These are phyloP conservation scores for Tachysurus fulvidraco DNA, from an alignment of 2,113 vertebrate species.

Conservation along the genomic window DNA sequence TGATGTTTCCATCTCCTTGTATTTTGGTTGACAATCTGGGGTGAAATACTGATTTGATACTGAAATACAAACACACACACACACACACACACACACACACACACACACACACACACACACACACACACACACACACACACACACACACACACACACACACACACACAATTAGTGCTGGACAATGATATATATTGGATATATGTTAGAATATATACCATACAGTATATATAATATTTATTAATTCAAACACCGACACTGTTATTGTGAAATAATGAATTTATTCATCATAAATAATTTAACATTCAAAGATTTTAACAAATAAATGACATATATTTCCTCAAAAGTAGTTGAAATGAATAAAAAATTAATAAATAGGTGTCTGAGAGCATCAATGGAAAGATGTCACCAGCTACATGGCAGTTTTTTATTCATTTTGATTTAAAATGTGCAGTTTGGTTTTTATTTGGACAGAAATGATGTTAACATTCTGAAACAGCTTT, in stretches of 20 bases:
- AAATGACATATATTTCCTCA: not conserved
- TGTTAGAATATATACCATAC: too few species aligned
- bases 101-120: not conserved
- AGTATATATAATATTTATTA: not conserved
- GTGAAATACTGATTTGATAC: not conserved
- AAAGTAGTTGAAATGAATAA: not conserved
- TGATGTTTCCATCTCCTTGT: not conserved
- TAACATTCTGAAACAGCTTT: not conserved
- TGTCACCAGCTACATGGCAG: not conserved
- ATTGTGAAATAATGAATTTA: not conserved
- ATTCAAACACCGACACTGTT: not conserved
- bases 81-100: constrained; percentile 23
- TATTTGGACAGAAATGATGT: not conserved
- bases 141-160: constrained; percentile 12
- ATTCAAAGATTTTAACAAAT: not conserved
- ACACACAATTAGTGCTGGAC: not conserved
- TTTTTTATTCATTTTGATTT: not conserved
- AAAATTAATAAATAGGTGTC: not conserved
- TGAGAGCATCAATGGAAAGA: not conserved
- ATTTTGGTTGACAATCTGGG: not conserved
- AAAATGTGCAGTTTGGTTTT: not conserved
- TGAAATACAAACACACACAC: too few species aligned
- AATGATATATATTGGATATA: not conserved
- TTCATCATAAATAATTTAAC: not conserved
- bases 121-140: constrained; percentile 24